Evolutionary conservation across 2,797 vertebrate genomes (phyloP), one percentile per base, ranked within the genome.

Genomic region (Sebastes umbrosus): DNA sequence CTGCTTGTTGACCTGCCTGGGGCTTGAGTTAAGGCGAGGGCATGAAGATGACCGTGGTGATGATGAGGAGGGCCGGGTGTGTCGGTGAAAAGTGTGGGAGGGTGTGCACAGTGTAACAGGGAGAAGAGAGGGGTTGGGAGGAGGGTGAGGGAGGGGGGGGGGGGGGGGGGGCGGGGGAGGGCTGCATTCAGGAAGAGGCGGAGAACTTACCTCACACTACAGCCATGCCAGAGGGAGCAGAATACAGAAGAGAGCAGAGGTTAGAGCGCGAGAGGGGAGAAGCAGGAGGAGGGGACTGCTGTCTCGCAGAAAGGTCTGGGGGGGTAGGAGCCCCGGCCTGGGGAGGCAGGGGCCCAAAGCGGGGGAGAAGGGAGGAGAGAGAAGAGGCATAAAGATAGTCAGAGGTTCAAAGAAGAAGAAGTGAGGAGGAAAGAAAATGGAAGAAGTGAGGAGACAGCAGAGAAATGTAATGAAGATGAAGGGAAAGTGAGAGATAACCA

Each of bases 171-270:
- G 69, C 6, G 24, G 43, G 43, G 36, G 36, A 14, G 43, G 43
- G 90, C 88, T 87, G 92, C 94, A 94, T 94, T 94, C 93, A 57
- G 90, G 90, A 91, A 87, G 89, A 88, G 93, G 86, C 93, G 95
- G 93, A 95, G 88, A 84, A 97, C 98, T 99, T 98, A 99, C 98
- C 98, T 99, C 96, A 98, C 97, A 95, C 98, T 99, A 99, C 95
- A 97, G 96, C 96, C 97, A 98, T 97, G 97, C 96, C 97, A 99
- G 93, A 97, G 97, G 97, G 96, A 99, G 97, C 97, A 98, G 97
- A 99, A 98, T 97, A 98, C 97, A 98, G 97, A 98, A 98, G 97
- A 99, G 95, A 99, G 98, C 95, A 99, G 95, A 98, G 96, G 96
- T 99, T 99, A 99, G 97, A 98, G 97, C 96, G 96, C 97, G 96